Evolutionary conservation across 1,140 invertebrate genomes (phyloP), one percentile per base, ranked within the genome.

Genomic region (Zaprionus davidi): DNA sequence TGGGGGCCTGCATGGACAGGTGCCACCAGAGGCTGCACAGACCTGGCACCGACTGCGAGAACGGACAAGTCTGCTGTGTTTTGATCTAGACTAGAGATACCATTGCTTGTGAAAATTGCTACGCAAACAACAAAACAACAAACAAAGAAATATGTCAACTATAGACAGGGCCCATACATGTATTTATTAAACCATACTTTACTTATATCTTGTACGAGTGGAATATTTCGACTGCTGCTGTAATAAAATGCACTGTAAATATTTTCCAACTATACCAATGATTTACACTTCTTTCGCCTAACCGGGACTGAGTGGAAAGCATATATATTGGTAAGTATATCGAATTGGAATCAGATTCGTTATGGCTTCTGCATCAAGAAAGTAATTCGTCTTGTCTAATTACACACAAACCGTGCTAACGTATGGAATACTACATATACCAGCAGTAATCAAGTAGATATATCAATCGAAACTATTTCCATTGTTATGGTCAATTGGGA

Each of bases 41-140:
- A 71, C 91, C 91, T 13, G 88, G 80, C 26, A 92, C 34, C 38
- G 91, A 92, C 51, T 92, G 91, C 62, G 20, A 78, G 28, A 72
- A 84, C 46, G 88, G 91, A 72, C 76, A 92, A 78, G 75, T 91
- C 44, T 92, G 91, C 79, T 92, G 91, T 78, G 79, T 88, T 64
- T 67, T 92, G 70, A 57, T 90, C 9, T 79, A 83, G 59, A 44
- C 28, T 36, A 17, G n/a, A 22, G 11, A 17, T 64, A 31, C 41
- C 24, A 31, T 49, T 7, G 26, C 20, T 51, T 49, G 38, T 56
- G 38, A 28, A 44, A 20, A 11, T 17, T 6, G 26, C 4, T 26
- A 1, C 24, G 44, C 26, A 60, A 77, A 53, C 34, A 64, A 71
- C 34, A 73, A 11, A 49, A 60, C 17, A 60, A 67, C 17, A 51